These are phyloP conservation scores for Frieseomelitta varia DNA, from an alignment of 1,140 invertebrate genomes.

Conservation along the genomic window DNA sequence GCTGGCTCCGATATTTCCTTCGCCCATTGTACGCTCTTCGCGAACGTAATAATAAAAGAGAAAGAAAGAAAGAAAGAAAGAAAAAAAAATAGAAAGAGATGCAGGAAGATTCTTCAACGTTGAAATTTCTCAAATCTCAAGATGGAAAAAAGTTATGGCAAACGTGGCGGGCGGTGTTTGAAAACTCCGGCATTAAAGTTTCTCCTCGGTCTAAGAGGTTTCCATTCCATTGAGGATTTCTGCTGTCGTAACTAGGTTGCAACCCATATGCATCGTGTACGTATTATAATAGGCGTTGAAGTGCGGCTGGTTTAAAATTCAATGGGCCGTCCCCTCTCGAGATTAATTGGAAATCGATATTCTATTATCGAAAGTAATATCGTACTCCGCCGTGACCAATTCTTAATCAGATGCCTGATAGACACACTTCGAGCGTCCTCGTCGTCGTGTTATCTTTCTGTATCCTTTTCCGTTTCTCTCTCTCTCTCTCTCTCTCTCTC, in stretches of 20 bases:
- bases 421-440: not conserved
- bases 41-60: too few relatives aligned
- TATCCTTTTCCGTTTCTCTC: not conserved
- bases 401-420: slow-evolving; percentile 5
- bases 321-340: slow-evolving; percentile 37
- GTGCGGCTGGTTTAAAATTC: slow-evolving; percentile 43
- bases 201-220: not conserved
- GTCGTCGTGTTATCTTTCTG: not conserved
- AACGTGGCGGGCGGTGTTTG: not conserved
- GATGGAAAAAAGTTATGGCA: not conserved
- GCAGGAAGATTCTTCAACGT: not conserved
- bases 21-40: too few relatives aligned
- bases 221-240: not conserved
- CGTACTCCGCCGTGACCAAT: slow-evolving; percentile 7
- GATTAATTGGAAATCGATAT: slow-evolving; percentile 55
- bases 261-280: slow-evolving; percentile 21
- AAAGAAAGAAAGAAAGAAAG: too few relatives aligned
- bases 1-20: too few relatives aligned
- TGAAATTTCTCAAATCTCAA: not conserved
- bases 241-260: slow-evolving; percentile 37
- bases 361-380: slow-evolving; percentile 51
- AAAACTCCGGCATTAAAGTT: slow-evolving; percentile 17
- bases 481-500: not conserved
- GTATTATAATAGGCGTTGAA: slow-evolving; percentile 42
- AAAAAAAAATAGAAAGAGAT: too few relatives aligned